Base-by-base conservation (phyloP, 2,888 invertebrate species). In the Hydroisotoma schaefferi region DNA sequence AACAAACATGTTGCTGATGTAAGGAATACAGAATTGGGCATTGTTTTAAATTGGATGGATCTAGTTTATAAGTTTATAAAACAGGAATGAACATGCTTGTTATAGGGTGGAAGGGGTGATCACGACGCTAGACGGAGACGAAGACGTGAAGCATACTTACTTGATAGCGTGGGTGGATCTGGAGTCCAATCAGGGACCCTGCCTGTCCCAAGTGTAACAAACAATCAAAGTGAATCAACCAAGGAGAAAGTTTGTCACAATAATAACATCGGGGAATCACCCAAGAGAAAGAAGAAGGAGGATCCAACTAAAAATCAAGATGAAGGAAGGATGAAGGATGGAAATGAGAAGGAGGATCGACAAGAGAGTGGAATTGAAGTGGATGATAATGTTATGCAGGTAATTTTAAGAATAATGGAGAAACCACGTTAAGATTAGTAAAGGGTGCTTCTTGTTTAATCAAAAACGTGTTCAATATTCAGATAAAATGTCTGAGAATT, bases 331-430 rank as follows among this genome's bases (percentile, higher is more conserved):
- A 65, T 63, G 4, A 65, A 68, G 27, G 69, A 70, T 48, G 62
- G 68, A 8, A 67, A 65, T 43, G 72, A 67, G 33, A 69, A 69
- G 55, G 70, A 73, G 26, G 79, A 78, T 59, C 77, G 65, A 43
- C 66, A 77, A 58, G 76, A 80, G 63, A 69, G 69, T 52, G 68
- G 69, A 5, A 77, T 82, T n/a, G 86, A 87, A 63, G 85, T 85
- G 73, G 87, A 87, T 71, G 86, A 86, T 63, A 82, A 80, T 43
- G 75, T 79, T 49, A 79, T 79, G 78, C 81, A 81, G 57, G 72
- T 71, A 46, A n/a, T n/a, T n/a, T n/a, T n/a, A n/a, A n/a, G n/a
- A n/a, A n/a, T n/a, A n/a, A n/a, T n/a, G n/a, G n/a, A n/a, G n/a
- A n/a, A n/a, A n/a, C n/a, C n/a, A n/a, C n/a, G n/a, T n/a, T 22